A percentile compares a stretch with the other conserved stretches of the same genome.
Evolutionary conservation across 2,888 invertebrate species (phyloP).

Genomic region (Thera obeliscata): DNA sequence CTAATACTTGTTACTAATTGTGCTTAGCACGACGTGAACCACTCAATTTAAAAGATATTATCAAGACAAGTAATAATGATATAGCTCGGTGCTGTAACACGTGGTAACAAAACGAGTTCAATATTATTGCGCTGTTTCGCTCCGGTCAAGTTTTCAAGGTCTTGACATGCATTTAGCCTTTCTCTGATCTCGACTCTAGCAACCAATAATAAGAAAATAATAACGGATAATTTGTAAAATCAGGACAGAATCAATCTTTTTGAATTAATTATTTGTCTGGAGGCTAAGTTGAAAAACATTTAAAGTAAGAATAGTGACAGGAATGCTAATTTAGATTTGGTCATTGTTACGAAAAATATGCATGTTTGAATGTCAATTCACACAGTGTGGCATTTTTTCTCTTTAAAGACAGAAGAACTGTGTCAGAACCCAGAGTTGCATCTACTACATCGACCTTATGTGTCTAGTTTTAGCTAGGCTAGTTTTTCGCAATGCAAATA

Average conservation of each 20-base stretch:
- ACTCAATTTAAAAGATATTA: not conserved
- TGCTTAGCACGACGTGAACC: not conserved
- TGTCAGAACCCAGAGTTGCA: not conserved
- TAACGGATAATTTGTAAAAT: constrained; percentile 12
- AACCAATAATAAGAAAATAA: not conserved
- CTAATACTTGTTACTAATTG: not conserved
- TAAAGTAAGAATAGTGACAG: constrained; percentile 3
- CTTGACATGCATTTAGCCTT: constrained; percentile 56
- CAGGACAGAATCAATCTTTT: constrained; percentile 5
- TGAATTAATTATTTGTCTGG: constrained; percentile 14
- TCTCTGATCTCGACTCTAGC: constrained; percentile 44
- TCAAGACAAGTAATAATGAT: constrained; percentile 29
- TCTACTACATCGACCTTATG: not conserved
- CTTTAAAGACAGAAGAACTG: not conserved
- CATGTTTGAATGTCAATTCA: not conserved
- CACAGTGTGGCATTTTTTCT: not conserved
- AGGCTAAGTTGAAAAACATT: constrained; percentile 11
- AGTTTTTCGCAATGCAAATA: constrained; percentile 18
- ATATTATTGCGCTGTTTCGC: constrained; percentile 50
- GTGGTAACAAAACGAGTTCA: constrained; percentile 44
- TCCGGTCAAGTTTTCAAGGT: constrained; percentile 63
- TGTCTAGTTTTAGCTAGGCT: constrained; percentile 5
- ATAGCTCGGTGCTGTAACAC: constrained; percentile 43
- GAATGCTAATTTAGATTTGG: constrained; percentile 1
- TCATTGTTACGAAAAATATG: constrained; percentile 2